These are phyloP conservation scores for Syrista parreyssii DNA, from an alignment of 2,888 invertebrate species.

Conservation along the genomic window DNA sequence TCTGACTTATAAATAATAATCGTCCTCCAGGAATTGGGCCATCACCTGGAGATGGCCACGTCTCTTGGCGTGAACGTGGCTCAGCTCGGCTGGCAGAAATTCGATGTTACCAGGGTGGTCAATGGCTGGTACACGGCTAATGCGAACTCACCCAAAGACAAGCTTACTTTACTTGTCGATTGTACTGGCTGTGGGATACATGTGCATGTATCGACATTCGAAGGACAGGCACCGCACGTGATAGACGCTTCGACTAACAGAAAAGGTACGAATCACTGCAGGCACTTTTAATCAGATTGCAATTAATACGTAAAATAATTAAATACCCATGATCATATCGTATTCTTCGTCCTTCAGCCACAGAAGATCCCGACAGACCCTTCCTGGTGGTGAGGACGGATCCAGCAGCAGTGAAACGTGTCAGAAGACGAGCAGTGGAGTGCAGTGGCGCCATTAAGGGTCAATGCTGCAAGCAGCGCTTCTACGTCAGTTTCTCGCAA, in stretches of 20 bases:
- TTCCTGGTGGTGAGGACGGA: conserved; percentile 86
- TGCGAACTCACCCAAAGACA: conserved; percentile 66
- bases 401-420: conserved; percentile 74
- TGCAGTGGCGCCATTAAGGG: conserved; percentile 78
- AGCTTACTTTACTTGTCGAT: conserved; percentile 83
- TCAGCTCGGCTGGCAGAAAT: conserved; percentile 85
- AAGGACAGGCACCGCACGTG: conserved; percentile 57
- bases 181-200: conserved; percentile 84
- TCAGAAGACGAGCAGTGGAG: conserved; percentile 85
- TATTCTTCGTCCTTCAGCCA: conserved; percentile 35
- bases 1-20: neutral
- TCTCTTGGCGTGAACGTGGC: conserved; percentile 70
- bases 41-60: conserved; percentile 61
- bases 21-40: conserved; percentile 55
- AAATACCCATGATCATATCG: no score
- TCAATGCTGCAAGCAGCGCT: conserved; percentile 89
- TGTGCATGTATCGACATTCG: conserved; percentile 73
- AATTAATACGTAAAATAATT: no score
- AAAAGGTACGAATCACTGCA: conserved; percentile 47
- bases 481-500: conserved; percentile 91
- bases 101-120: conserved; percentile 84
- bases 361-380: conserved; percentile 77
- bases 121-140: conserved; percentile 75
- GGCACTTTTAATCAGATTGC: neutral
- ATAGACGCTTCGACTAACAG: conserved; percentile 59